Evolutionary conservation across 1,140 invertebrate species (phyloP).

Genomic region (honey bee (Apis mellifera)): DNA sequence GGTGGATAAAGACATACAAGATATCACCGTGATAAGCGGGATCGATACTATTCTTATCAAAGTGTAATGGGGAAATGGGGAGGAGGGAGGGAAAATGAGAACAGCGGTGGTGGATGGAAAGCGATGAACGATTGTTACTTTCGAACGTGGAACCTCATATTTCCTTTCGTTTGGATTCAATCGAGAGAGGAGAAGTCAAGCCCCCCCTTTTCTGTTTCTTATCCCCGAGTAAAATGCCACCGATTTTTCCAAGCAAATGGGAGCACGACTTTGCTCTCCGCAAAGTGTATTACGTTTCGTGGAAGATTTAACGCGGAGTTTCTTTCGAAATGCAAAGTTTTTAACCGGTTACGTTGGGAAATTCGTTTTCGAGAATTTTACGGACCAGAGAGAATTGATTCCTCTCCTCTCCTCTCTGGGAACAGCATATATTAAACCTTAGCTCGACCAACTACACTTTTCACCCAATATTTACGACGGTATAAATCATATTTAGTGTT

Average conservation of each 20-base stretch:
- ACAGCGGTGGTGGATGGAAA: conserved; percentile 13
- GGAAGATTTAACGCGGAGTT: neutral
- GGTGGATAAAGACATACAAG: conserved; percentile 30
- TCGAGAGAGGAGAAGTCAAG: neutral
- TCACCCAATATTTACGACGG: too few relatives aligned
- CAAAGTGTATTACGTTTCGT: neutral
- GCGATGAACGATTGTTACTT: conserved; percentile 19
- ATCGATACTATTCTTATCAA: conserved; percentile 50
- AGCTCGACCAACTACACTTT: too few relatives aligned
- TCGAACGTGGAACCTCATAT: neutral
- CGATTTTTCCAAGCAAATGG: neutral
- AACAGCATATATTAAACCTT: neutral
- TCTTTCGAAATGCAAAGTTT: neutral
- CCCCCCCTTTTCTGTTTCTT: neutral
- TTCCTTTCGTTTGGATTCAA: neutral
- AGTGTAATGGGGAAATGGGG: neutral
- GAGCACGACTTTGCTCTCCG: neutral
- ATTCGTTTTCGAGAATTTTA: neutral
- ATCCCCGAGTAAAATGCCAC: neutral
- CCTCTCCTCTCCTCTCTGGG: neutral
- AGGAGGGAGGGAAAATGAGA: conserved; percentile 23
- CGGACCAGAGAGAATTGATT: neutral
- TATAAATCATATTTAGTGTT: too few relatives aligned
- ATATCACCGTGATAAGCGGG: conserved; percentile 43
- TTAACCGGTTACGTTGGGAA: too few relatives aligned